Percentiles rank a stretch among this genome's conserved stretches.
phyloP scores from a whole-genome alignment of 2,113 vertebrate genomes.

The Hippocampus zosterae region DNA sequence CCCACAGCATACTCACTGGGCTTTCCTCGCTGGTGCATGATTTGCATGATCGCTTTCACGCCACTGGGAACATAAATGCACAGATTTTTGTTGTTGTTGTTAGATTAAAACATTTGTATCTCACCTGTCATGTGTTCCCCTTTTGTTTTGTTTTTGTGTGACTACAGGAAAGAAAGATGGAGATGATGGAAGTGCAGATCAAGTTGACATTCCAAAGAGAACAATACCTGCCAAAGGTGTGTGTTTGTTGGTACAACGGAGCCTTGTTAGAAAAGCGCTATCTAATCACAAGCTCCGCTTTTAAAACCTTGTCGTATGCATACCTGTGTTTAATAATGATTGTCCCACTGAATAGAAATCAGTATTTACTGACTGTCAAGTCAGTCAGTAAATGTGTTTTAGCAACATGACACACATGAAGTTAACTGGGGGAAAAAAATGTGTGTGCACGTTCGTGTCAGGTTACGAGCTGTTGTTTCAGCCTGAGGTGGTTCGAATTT shows the following conservation, averaged over 20 bases:
- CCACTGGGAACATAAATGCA: constrained; percentile 5
- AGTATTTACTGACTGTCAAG: not conserved
- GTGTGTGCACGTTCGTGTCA: constrained; percentile 34
- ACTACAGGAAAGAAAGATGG: constrained; percentile 84
- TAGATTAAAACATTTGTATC: not conserved
- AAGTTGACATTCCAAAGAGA: constrained; percentile 92
- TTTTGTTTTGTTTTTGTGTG: not conserved
- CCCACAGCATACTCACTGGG: constrained; percentile 45
- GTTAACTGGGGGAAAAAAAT: not conserved
- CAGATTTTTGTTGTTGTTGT: not conserved
- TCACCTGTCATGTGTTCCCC: not conserved
- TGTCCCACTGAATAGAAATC: not conserved
- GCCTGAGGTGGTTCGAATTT: constrained; percentile 92
- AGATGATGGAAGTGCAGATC: constrained; percentile 75
- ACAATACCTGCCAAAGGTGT: constrained; percentile 86
- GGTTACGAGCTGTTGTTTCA: constrained; percentile 95
- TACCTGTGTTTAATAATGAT: not conserved
- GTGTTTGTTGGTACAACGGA: not conserved
- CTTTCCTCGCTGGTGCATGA: constrained; percentile 37
- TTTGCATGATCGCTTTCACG: constrained; percentile 41
- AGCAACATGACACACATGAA: not conserved
- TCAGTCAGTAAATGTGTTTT: not conserved
- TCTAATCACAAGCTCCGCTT: not conserved
- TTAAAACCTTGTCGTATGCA: not conserved
- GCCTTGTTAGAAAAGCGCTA: no score